A percentile compares a stretch with the other conserved stretches of the same genome.
phyloP scores from a whole-genome alignment of 2,797 vertebrate species.

The Zalophus californianus region DNA sequence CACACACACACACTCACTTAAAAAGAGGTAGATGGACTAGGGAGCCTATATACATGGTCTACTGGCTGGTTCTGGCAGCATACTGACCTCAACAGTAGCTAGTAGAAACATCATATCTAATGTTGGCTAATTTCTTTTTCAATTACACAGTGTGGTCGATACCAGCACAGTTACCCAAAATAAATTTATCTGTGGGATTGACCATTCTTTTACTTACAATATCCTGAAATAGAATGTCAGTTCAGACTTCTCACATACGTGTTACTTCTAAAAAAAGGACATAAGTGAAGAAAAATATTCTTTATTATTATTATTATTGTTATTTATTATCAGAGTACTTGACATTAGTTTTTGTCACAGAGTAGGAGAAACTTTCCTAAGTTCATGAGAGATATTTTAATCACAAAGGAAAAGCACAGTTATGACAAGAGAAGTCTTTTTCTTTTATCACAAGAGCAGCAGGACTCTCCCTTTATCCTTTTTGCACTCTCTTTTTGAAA shows the following conservation, averaged over 20 bases:
- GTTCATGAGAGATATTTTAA: constrained; percentile 71
- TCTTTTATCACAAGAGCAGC: constrained; percentile 72
- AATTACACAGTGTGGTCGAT: background rate
- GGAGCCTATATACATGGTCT: background rate
- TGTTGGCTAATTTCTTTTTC: background rate
- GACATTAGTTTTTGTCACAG: constrained; percentile 62
- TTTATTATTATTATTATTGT: background rate
- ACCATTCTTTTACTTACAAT: background rate
- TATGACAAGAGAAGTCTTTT: constrained; percentile 48
- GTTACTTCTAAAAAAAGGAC: background rate
- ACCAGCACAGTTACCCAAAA: background rate
- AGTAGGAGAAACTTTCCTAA: constrained; percentile 26
- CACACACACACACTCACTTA: rapidly evolving
- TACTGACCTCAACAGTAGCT: background rate
- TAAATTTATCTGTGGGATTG: background rate
- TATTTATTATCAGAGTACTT: background rate
- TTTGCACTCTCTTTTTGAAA: constrained; percentile 59
- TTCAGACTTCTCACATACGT: constrained; percentile 9
- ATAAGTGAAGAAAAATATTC: background rate
- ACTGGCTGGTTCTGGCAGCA: background rate
- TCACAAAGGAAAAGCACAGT: constrained; percentile 66
- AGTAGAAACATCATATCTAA: background rate
- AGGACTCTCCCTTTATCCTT: constrained; percentile 66
- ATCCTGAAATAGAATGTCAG: background rate
- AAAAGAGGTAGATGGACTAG: background rate